Conservation (phyloP, 2,797 vertebrate genomes). For the Telmatherina bonti region DNA sequence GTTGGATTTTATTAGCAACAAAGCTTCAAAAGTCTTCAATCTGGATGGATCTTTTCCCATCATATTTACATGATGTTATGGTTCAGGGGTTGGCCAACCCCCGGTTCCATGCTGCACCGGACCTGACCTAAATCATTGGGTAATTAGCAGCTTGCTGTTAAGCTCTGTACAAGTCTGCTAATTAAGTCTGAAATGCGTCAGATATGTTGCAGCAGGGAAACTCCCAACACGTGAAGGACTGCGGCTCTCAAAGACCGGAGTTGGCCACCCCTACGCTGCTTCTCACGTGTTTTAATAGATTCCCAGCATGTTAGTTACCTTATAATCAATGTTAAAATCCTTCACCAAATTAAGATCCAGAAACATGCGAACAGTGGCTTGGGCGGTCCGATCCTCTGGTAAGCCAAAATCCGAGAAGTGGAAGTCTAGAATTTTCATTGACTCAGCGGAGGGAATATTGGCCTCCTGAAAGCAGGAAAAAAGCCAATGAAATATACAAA, state of each 20-base stretch:
- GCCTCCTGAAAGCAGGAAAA: constrained; percentile 75
- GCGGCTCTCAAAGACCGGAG: no score
- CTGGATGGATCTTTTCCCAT: neutral
- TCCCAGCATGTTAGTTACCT: constrained; percentile 76
- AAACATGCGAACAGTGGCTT: constrained; percentile 91
- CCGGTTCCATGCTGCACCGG: no score
- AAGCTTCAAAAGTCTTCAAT: neutral
- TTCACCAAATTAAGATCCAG: constrained; percentile 90
- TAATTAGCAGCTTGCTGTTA: no score
- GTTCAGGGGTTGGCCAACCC: no score
- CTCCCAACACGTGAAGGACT: no score
- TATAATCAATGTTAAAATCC: constrained; percentile 90
- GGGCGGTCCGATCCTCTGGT: constrained; percentile 84
- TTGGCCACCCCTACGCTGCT: no score
- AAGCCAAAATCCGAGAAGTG: constrained; percentile 88
- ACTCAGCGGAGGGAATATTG: constrained; percentile 87
- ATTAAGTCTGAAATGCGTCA: no score
- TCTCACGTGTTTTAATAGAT: neutral
- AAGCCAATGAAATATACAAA: neutral
- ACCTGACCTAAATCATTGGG: no score
- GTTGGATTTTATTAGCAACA: neutral
- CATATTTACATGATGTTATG: neutral
- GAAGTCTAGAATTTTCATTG: constrained; percentile 87
- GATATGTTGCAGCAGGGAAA: no score
- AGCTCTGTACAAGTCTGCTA: no score